Conservation (phyloP, 2,113 vertebrate species). For the Zosterops hypoxanthus region DNA sequence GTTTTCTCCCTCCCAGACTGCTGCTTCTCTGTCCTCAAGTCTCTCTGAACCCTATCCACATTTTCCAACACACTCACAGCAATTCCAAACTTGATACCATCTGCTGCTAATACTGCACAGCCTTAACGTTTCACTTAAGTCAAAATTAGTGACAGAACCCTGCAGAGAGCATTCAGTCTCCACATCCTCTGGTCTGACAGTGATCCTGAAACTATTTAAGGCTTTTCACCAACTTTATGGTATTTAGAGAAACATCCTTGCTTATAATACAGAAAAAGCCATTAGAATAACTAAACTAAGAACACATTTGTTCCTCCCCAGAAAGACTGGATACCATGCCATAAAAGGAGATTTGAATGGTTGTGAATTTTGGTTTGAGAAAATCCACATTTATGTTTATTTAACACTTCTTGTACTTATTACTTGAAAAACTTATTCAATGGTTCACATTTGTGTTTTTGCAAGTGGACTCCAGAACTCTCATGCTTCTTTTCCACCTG, state of each 20-base stretch:
- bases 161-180: background rate
- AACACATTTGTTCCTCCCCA: background rate
- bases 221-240: background rate
- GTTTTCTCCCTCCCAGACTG: background rate
- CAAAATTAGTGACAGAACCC: slow-evolving; percentile 37
- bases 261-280: background rate
- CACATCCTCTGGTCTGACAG: slow-evolving; percentile 13
- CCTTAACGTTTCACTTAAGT: background rate
- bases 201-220: background rate
- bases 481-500: background rate
- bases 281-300: background rate
- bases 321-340: background rate
- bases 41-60: background rate
- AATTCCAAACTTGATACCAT: background rate
- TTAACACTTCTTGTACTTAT: background rate
- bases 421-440: background rate
- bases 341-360: background rate
- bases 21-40: background rate
- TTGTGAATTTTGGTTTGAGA: background rate
- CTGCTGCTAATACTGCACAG: slow-evolving; percentile 13
- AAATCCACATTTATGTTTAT: background rate
- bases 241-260: background rate
- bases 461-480: background rate
- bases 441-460: background rate
- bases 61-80: background rate